These are phyloP conservation scores for Etheostoma cragini DNA, from an alignment of 2,113 vertebrate species.

Conservation along the genomic window DNA sequence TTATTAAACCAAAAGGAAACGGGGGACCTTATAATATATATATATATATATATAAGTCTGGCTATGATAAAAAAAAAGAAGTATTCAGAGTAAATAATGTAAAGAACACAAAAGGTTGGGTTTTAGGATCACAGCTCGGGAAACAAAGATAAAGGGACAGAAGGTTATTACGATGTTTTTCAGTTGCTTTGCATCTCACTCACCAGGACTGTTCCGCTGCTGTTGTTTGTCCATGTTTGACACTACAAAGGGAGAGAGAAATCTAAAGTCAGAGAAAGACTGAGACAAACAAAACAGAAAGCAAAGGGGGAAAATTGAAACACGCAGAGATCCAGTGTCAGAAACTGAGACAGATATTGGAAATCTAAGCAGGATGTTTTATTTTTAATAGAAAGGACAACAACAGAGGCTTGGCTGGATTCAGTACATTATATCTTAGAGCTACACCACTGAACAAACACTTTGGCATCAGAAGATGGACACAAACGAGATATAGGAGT, in stretches of 20 bases:
- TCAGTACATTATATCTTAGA: constrained; percentile 29
- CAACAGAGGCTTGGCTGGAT: constrained; percentile 11
- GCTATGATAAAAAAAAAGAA: not conserved
- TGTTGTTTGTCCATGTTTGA: constrained; percentile 78
- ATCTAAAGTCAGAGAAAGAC: constrained; percentile 45
- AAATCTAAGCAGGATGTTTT: constrained; percentile 56
- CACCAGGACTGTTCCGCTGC: constrained; percentile 70
- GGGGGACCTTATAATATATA: not conserved
- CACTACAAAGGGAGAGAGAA: constrained; percentile 74
- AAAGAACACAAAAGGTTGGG: constrained; percentile 28
- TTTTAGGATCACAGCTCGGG: constrained; percentile 35
- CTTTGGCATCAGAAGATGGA: constrained; percentile 5
- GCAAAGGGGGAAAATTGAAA: constrained; percentile 51
- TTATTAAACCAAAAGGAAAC: not conserved
- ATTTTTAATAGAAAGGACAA: constrained; percentile 40
- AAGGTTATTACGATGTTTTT: constrained; percentile 62
- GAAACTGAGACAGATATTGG: constrained; percentile 51
- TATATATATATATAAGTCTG: too few relatives aligned
- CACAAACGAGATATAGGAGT: constrained; percentile 29
- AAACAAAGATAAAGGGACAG: constrained; percentile 41
- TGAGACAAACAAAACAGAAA: constrained; percentile 54
- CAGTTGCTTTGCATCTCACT: constrained; percentile 63
- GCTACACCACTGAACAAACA: constrained; percentile 21
- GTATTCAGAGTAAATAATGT: constrained; percentile 14
- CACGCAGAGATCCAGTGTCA: constrained; percentile 46